Conservation (phyloP, 2,888 invertebrate species). For the Erebia palarica region DNA sequence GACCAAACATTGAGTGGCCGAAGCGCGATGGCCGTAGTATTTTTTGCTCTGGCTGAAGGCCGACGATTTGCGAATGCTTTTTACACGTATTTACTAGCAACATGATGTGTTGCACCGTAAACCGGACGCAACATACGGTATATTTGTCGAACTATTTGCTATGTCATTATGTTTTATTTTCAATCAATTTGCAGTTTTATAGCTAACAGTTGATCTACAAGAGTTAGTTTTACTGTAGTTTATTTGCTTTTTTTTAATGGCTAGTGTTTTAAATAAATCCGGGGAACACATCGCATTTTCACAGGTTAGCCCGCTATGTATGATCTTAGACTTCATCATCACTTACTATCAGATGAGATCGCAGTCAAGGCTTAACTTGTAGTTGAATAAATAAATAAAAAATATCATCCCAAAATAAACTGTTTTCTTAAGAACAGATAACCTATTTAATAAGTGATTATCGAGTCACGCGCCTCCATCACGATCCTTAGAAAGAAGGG, state of each 20-base stretch:
- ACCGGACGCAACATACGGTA: conserved; percentile 25
- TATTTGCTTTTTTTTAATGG: not conserved
- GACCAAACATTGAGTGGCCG: conserved; percentile 59
- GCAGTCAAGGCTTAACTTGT: no score
- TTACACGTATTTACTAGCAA: conserved; percentile 38
- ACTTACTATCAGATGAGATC: no score
- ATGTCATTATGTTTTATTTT: conserved; percentile 14
- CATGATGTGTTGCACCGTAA: conserved; percentile 39
- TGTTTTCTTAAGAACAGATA: no score
- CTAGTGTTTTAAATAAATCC: not conserved
- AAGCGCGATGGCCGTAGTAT: conserved; percentile 40
- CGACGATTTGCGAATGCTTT: conserved; percentile 42
- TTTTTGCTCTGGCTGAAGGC: conserved; percentile 36
- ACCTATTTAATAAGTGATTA: no score
- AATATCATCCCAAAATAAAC: no score
- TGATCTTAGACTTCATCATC: no score
- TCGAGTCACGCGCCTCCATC: no score
- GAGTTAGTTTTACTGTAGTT: not conserved
- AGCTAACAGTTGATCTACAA: not conserved
- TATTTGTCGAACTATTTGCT: conserved; percentile 22
- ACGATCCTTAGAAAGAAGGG: no score
- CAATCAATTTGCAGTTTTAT: conserved; percentile 20
- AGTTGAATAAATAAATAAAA: no score
- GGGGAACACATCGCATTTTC: no score
- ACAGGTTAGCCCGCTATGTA: no score